Evolutionary conservation across 2,113 vertebrate species (phyloP).

Genomic region (Clarias macrocephalus): DNA sequence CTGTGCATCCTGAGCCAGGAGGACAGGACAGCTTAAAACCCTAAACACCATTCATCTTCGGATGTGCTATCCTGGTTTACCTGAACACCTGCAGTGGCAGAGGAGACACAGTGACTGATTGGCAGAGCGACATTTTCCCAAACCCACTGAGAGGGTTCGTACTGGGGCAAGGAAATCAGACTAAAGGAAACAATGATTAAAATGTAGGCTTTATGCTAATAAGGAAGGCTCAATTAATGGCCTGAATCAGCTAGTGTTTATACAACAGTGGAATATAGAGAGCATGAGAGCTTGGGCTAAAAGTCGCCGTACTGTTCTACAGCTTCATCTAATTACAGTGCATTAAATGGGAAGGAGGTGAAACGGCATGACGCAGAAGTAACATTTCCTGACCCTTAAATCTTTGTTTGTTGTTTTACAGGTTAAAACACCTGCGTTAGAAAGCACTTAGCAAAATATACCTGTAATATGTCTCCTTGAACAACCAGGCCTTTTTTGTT

Average conservation of each 20-base stretch:
- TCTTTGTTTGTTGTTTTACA: not conserved
- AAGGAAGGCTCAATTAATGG: conserved; percentile 3
- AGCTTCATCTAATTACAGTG: conserved; percentile 32
- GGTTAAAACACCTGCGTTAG: not conserved
- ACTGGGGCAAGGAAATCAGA: not conserved
- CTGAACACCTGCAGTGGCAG: conserved; percentile 27
- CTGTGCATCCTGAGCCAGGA: conserved; percentile 22
- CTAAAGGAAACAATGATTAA: conserved; percentile 31
- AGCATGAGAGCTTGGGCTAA: conserved; percentile 5
- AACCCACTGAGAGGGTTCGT: not conserved
- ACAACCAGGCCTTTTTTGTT: not conserved
- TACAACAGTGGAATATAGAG: conserved; percentile 19
- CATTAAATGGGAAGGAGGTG: conserved; percentile 24
- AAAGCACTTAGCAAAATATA: not conserved
- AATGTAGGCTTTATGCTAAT: conserved; percentile 36
- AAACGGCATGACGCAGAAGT: not conserved
- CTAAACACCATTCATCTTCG: conserved; percentile 39
- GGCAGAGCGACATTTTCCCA: not conserved
- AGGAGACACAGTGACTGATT: conserved; percentile 27
- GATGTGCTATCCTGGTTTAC: conserved; percentile 19
- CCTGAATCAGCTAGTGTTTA: conserved; percentile 3
- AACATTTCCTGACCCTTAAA: conserved; percentile 1
- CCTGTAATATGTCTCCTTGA: not conserved
- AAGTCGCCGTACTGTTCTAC: conserved; percentile 7
- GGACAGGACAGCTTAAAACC: conserved; percentile 2